Evolutionary conservation across 2,797 vertebrate species (phyloP).

Genomic region (Hyperoplus lanceolatus): DNA sequence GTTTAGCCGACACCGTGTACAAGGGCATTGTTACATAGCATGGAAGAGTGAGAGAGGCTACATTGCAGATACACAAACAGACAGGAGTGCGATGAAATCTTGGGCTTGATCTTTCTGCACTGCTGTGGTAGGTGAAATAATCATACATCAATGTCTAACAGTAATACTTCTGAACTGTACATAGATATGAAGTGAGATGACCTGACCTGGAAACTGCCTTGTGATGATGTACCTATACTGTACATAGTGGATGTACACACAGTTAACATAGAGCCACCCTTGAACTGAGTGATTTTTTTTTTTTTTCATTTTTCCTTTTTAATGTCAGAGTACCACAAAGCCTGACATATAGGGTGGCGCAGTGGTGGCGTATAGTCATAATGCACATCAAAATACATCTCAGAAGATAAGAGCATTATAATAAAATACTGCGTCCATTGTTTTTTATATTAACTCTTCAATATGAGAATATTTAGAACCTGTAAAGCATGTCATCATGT

Average conservation of each 20-base stretch:
- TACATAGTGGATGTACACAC: slow-evolving; percentile 72
- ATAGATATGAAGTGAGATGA: slow-evolving; percentile 63
- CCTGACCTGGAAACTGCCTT: slow-evolving; percentile 43
- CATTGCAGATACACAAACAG: slow-evolving; percentile 75
- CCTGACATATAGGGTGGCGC: slow-evolving; percentile 78
- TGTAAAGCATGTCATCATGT: slow-evolving; percentile 83
- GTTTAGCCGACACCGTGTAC: slow-evolving; percentile 48
- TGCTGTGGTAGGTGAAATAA: slow-evolving; percentile 56
- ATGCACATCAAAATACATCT: slow-evolving; percentile 88
- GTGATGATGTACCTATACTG: slow-evolving; percentile 54
- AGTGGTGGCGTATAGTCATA: slow-evolving; percentile 80
- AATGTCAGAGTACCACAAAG: slow-evolving; percentile 78
- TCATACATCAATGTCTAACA: slow-evolving; percentile 61
- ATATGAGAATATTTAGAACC: slow-evolving; percentile 83
- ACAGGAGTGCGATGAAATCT: slow-evolving; percentile 59
- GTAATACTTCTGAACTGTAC: slow-evolving; percentile 75
- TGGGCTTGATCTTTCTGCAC: slow-evolving; percentile 47
- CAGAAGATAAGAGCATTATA: slow-evolving; percentile 84
- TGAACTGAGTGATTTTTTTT: slow-evolving; percentile 57
- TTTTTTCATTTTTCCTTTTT: slow-evolving; percentile 45
- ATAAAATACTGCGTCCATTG: slow-evolving; percentile 85
- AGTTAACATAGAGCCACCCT: slow-evolving; percentile 63
- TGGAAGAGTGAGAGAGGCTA: slow-evolving; percentile 77
- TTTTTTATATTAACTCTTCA: slow-evolving; percentile 60
- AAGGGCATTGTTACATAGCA: slow-evolving; percentile 63